phyloP scores from a whole-genome alignment of 2,888 invertebrate genomes.

The Hydrotaea cyrtoneurina region DNA sequence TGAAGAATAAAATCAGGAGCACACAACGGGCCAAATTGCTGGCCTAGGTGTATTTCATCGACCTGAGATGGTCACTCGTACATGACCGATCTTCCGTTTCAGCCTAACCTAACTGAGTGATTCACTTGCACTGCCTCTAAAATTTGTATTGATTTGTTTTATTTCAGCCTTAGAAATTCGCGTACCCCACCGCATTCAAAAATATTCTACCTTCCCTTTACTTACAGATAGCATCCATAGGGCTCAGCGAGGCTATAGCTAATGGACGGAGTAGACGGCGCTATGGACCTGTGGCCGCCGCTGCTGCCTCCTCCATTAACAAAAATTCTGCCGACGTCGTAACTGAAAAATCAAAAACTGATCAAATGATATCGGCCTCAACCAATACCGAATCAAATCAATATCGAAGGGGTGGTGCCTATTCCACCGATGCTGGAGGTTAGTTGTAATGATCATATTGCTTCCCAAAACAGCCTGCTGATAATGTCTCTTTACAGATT shows the following conservation, averaged over 20 bases:
- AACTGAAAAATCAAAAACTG: conserved; percentile 72
- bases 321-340: conserved; percentile 71
- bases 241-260: conserved; percentile 56
- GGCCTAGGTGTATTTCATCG: no score
- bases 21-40: no score
- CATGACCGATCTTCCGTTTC: no score
- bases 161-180: no score
- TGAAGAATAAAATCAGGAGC: no score
- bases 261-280: conserved; percentile 72
- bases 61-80: no score
- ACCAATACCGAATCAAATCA: conserved; percentile 72
- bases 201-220: not conserved
- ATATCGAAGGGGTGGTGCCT: conserved; percentile 71
- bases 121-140: no score
- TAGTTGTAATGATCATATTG: not conserved
- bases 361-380: conserved; percentile 77
- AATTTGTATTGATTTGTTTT: no score
- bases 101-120: no score
- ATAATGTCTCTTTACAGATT: conserved; percentile 67
- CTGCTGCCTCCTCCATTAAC: conserved; percentile 59
- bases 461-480: not conserved
- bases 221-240: conserved; percentile 48
- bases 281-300: conserved; percentile 65
- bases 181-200: no score
- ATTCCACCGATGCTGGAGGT: conserved; percentile 64